These are phyloP conservation scores for Sphaerophoria rueppellii DNA, from an alignment of 2,888 invertebrate species.

Conservation along the genomic window DNA sequence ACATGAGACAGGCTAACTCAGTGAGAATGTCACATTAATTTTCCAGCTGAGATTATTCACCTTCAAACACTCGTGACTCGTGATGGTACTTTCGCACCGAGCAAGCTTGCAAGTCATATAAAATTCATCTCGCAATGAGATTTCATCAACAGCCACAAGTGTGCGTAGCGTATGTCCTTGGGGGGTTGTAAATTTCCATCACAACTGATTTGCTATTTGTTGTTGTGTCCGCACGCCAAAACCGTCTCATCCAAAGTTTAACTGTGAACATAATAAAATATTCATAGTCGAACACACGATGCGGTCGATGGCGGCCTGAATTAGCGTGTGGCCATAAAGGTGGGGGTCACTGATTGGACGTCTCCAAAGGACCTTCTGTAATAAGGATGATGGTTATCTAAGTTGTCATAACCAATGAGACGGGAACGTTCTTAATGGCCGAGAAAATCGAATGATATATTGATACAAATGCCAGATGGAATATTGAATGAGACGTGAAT, in stretches of 20 bases:
- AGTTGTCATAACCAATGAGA: conserved; percentile 19
- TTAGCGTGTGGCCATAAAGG: background rate
- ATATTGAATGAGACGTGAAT: background rate
- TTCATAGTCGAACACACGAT: conserved; percentile 34
- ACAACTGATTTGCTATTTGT: background rate
- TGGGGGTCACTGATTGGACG: background rate
- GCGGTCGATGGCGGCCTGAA: no score
- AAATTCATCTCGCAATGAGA: background rate
- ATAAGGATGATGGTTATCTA: background rate
- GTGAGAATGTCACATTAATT: conserved; percentile 42
- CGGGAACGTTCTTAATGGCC: conserved; percentile 41
- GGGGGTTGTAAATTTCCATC: background rate
- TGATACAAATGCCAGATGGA: conserved; percentile 41
- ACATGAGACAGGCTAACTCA: background rate
- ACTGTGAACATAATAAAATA: conserved; percentile 26
- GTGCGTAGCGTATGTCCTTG: conserved; percentile 15
- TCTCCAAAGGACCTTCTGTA: background rate
- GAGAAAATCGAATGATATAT: conserved; percentile 67
- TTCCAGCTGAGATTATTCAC: conserved; percentile 17
- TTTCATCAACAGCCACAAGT: conserved; percentile 2
- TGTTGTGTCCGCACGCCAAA: no score
- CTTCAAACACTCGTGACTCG: no score
- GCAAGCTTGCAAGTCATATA: no score
- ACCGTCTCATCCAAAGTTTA: conserved; percentile 10
- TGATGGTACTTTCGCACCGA: no score